Conservation (phyloP, 2,113 vertebrate genomes). For the Pogonocichla stellata region DNA sequence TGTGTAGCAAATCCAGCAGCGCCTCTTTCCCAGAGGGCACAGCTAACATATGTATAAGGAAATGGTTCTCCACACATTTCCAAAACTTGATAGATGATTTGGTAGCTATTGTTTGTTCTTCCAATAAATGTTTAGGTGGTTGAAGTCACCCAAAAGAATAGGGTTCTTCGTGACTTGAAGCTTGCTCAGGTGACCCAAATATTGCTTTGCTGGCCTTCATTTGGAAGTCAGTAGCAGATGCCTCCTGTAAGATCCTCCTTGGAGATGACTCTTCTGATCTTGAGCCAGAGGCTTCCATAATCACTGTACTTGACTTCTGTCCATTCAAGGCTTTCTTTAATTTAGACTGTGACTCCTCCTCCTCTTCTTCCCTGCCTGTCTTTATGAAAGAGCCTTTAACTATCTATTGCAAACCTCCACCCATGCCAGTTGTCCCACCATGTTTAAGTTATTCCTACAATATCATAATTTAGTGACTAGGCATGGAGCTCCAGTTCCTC, state of each 20-base stretch:
- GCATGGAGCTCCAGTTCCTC: background rate
- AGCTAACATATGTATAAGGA: background rate
- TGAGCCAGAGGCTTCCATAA: background rate
- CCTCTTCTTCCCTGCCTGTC: background rate
- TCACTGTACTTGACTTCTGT: background rate
- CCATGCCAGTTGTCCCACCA: background rate
- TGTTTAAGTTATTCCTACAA: background rate
- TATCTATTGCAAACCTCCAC: background rate
- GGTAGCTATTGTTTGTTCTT: background rate
- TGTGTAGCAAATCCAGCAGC: background rate
- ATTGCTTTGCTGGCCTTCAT: background rate
- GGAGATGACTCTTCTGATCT: background rate
- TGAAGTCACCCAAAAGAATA: background rate
- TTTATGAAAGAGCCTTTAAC: background rate
- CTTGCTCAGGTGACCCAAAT: background rate
- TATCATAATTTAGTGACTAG: background rate
- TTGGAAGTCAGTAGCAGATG: background rate
- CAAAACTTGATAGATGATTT: background rate
- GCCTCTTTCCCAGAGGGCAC: background rate
- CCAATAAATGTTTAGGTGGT: background rate
- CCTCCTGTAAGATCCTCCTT: background rate
- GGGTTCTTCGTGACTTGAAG: background rate
- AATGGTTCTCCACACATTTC: background rate
- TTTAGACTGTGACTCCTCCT: background rate
- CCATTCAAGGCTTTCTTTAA: background rate